Base-by-base conservation (phyloP, 2,113 vertebrate genomes). In the Hemiprocne comata region DNA sequence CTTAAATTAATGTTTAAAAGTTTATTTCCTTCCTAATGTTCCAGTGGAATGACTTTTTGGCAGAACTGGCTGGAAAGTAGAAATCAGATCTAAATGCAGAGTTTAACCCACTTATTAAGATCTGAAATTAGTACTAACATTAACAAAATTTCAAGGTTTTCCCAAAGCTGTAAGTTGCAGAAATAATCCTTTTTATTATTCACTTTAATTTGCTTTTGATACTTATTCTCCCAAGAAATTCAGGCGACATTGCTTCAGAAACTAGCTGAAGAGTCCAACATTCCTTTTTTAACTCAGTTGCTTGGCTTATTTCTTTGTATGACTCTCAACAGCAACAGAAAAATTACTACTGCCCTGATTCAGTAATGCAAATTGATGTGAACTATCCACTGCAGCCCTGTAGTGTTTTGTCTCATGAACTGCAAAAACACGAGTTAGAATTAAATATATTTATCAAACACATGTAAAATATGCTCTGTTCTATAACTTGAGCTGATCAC, bases 1-100 rank as follows among this genome's bases (percentile, higher is more conserved):
- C 84, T 87, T 96, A 95, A 94, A 90, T 95, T 79, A 89, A 89
- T 80, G 67, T 92, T 94, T 95, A 94, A 87, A 97, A 92, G 84
- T 83, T 96, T 77, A 95, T 85, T 97, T 97, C 91, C 96, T 97
- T 97, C 76, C 90, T 97, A 95, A 94, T 89, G 82, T 91, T 94
- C 57, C 72, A 96, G 19, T 60, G 86, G 77, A 97, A 97, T 53
- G 95, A 77, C 79, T 94, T 92, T 42, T 93, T 96, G 94, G 86
- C 80, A 96, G 93, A 97, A 90, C 31, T 51, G 51, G 44, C 17
- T 53, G 90, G 94, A 94, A 94, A 94, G 72, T 21, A 70, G 67
- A 89, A 92, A 67, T 13, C 51, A 89, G 55, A 31, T 78, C 79
- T 95, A 82, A 91, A 87, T 60, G 15, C 69, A 81, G 36, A 77